Evolutionary conservation across 2,797 vertebrate species (phyloP), one percentile per base, ranked within the genome.

Genomic region (Apogon hyalosoma): DNA sequence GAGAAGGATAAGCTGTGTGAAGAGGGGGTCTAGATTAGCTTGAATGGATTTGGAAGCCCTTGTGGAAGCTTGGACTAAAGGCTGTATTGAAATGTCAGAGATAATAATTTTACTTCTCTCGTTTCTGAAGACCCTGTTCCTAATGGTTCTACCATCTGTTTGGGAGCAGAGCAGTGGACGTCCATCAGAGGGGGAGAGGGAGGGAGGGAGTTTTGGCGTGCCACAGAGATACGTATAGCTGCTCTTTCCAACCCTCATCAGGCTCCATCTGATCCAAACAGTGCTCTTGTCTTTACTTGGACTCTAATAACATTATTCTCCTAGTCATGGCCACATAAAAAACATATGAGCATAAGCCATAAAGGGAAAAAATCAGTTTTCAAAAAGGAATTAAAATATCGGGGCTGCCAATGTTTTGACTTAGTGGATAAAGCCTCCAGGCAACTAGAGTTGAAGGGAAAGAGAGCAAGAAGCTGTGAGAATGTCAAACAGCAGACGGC

Each of bases 381-480:
- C 58, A 75, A 74, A 78, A 76, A 75, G 76, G 74, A 83, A 85
- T 84, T 88, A 77, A 86, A 90, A 88, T 73, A 77, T 73, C 59
- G 69, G 50, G 68, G 78, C 75, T 85, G 85, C 84, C 89, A 90
- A 72, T 85, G 80, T 87, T 92, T 90, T 88, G 87, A 90, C 87
- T 92, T 88, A 89, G 86, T 77, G 80, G 68, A 84, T 73, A 82
- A 85, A 85, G 80, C 85, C 82, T 87, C 63, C 63, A 82, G 87
- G 85, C 80, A 83, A 79, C 82, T 73, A 13, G 63, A 66, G 70
- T 49, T 63, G 53, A 70, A 77, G 42, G 40, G 54, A 79, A 52
- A 63, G 59, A 60, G 68, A 75, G 64, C 69, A 75, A 79, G 75
- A 77, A 83, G 84, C 81, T 80, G 75, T 61, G 83, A 88, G 82